Evolutionary conservation across 2,797 vertebrate genomes (phyloP).

Genomic region (Sphenopsis melanotis): DNA sequence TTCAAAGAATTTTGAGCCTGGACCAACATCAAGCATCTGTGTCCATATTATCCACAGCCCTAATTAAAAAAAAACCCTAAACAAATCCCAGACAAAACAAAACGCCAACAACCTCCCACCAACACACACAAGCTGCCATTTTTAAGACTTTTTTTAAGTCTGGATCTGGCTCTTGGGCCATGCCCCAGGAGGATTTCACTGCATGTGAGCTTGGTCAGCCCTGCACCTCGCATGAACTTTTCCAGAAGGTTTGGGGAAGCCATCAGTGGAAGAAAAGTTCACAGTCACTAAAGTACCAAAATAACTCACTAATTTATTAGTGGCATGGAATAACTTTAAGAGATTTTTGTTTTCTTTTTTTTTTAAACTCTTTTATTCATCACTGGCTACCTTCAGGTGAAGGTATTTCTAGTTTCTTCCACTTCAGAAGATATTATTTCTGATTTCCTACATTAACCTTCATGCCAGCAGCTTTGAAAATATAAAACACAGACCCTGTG

Average conservation of each 20-base stretch:
- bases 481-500: neutral
- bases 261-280: neutral
- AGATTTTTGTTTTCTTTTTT: accelerated
- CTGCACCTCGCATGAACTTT: neutral
- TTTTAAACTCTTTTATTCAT: neutral
- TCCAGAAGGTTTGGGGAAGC: neutral
- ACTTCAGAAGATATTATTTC: neutral
- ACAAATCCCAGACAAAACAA: neutral
- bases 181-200: neutral
- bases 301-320: neutral
- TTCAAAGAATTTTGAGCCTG: neutral
- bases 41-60: neutral
- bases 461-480: neutral
- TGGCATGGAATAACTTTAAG: neutral
- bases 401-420: neutral
- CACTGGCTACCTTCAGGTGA: neutral
- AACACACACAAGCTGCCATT: neutral
- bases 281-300: neutral
- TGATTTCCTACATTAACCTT: neutral
- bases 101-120: neutral
- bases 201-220: neutral
- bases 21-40: neutral
- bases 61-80: neutral
- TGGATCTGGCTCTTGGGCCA: neutral
- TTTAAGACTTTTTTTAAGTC: too few relatives aligned